These are phyloP conservation scores for Ornithoptera alexandrae DNA, from an alignment of 2,888 invertebrate genomes.

Conservation along the genomic window DNA sequence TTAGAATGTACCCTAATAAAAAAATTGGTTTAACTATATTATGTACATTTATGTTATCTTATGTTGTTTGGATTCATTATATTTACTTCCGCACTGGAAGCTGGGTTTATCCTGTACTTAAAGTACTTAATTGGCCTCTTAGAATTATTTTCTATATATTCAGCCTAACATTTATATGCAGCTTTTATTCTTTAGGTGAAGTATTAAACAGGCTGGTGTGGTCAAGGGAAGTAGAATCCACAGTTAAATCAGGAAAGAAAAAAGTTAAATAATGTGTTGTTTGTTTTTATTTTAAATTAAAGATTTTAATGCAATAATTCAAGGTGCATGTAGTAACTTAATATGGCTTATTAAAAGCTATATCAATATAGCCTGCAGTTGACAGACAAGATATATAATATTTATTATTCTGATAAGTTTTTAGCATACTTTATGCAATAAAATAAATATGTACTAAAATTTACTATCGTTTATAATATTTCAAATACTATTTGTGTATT, in stretches of 20 bases:
- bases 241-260: conserved; percentile 72
- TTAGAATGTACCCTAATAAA: conserved; percentile 87
- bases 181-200: conserved; percentile 87
- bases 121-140: conserved; percentile 86
- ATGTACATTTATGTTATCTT: conserved; percentile 83
- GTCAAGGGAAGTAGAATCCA: conserved; percentile 83
- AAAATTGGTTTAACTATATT: conserved; percentile 83
- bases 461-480: too few relatives aligned
- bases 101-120: conserved; percentile 96
- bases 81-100: conserved; percentile 86
- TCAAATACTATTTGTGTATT: too few relatives aligned
- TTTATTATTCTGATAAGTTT: too few relatives aligned
- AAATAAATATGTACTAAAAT: too few relatives aligned
- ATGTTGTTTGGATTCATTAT: conserved; percentile 89
- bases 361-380: too few relatives aligned
- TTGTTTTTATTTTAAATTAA: neutral
- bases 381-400: too few relatives aligned
- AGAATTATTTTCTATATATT: conserved; percentile 86
- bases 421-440: too few relatives aligned
- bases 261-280: conserved; percentile 61
- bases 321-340: too few relatives aligned
- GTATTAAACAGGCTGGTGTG: conserved; percentile 85
- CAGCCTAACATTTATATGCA: conserved; percentile 80
- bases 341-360: too few relatives aligned
- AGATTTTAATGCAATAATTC: too few relatives aligned